Conservation (phyloP, 1,140 invertebrate genomes). For the Pachypsylla venusta region DNA sequence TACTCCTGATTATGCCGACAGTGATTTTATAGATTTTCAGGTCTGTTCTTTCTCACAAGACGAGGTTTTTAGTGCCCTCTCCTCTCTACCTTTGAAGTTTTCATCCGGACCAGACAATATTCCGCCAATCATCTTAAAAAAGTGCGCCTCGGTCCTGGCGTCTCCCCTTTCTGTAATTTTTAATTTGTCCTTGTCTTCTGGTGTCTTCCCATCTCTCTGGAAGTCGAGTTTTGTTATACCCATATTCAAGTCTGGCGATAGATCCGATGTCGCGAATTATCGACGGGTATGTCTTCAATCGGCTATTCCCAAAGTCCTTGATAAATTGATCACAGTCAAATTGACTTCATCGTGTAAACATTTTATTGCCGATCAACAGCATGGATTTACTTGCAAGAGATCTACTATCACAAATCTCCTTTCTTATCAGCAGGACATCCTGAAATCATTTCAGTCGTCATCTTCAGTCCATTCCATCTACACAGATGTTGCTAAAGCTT, state of each 20-base stretch:
- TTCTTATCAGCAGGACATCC: not conserved
- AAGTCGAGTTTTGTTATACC: slow-evolving; percentile 4
- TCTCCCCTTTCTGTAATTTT: not conserved
- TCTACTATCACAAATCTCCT: not conserved
- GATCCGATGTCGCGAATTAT: not conserved
- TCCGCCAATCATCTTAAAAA: not conserved
- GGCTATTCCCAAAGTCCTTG: slow-evolving; percentile 1
- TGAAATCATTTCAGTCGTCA: not conserved
- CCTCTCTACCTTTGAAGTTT: not conserved
- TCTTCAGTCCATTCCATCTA: not conserved
- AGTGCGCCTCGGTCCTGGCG: not conserved
- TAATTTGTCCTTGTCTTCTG: not conserved
- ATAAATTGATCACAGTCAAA: not conserved
- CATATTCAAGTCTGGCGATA: not conserved
- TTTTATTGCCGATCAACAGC: not conserved
- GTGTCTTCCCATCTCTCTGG: not conserved
- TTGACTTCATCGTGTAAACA: not conserved
- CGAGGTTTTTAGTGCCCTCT: not conserved
- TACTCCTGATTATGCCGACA: no score
- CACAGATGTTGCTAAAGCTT: slow-evolving; percentile 3
- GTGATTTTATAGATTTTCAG: no score
- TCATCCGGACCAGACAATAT: slow-evolving; percentile 1
- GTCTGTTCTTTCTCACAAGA: no score
- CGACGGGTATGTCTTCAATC: not conserved
- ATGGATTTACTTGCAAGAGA: not conserved